Conservation (phyloP, 2,113 vertebrate species). For the Nyctereutes procyonoides region DNA sequence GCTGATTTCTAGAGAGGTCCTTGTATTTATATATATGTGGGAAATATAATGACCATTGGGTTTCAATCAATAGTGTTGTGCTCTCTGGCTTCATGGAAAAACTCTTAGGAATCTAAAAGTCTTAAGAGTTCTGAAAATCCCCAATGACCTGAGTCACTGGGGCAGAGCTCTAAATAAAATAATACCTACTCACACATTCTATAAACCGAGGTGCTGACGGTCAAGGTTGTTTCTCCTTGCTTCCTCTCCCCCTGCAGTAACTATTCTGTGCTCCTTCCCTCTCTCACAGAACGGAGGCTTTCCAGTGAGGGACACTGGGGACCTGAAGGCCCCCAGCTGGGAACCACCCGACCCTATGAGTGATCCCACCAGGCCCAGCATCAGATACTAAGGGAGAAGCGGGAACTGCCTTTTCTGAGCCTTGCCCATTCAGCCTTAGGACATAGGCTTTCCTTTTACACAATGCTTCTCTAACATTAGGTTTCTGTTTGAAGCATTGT, state of each 20-base stretch:
- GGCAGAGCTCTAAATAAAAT: neutral
- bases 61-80: conserved; percentile 52
- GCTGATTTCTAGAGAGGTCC: neutral
- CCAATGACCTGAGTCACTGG: neutral
- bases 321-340: neutral
- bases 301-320: neutral
- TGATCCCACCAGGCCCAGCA: neutral
- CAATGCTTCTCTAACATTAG: neutral
- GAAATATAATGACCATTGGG: neutral
- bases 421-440: neutral
- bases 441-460: neutral
- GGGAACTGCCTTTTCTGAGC: neutral
- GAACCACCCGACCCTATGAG: neutral
- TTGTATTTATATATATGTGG: neutral
- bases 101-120: neutral
- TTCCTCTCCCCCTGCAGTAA: neutral
- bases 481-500: neutral
- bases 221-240: neutral
- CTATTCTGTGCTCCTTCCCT: neutral
- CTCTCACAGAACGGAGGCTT: neutral
- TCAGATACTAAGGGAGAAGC: neutral
- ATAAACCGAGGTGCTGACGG: neutral
- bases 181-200: neutral
- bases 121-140: conserved; percentile 16
- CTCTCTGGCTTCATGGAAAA: conserved; percentile 48